phyloP scores from a whole-genome alignment of 2,888 invertebrate species.

The Byasa hedistus region DNA sequence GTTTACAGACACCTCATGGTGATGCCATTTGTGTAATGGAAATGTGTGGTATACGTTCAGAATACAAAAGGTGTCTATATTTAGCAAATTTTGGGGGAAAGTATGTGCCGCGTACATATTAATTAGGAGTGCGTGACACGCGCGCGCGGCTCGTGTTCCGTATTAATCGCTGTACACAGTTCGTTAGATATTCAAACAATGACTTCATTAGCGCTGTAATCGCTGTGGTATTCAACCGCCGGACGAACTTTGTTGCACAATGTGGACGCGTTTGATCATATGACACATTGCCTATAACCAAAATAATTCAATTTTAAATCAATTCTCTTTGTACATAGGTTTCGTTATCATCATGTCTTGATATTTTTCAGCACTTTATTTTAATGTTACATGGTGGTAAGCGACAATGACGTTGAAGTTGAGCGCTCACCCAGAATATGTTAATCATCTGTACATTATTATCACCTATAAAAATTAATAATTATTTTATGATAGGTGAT shows the following conservation, averaged over 20 bases:
- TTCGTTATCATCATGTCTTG: not conserved
- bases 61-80: not conserved
- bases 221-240: slow-evolving; percentile 57
- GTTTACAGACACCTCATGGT: too few relatives aligned
- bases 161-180: slow-evolving; percentile 56
- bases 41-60: too few relatives aligned
- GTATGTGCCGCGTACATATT: slow-evolving; percentile 31
- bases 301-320: not conserved
- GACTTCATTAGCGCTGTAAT: slow-evolving; percentile 76
- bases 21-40: too few relatives aligned
- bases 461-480: not conserved
- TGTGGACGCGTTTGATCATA: slow-evolving; percentile 20
- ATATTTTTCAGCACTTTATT: not conserved
- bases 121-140: slow-evolving; percentile 45
- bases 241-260: slow-evolving; percentile 36
- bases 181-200: slow-evolving; percentile 76
- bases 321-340: not conserved
- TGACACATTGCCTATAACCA: not conserved
- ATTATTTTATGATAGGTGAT: not conserved
- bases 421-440: too few relatives aligned
- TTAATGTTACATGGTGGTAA: too few relatives aligned
- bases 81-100: slow-evolving; percentile 21
- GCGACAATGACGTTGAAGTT: too few relatives aligned
- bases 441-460: not conserved
- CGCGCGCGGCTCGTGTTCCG: slow-evolving; percentile 35